A percentile compares a stretch with the other conserved stretches of the same genome.
Conservation (phyloP, 2,113 vertebrate species). For the Alexandromys fortis region DNA sequence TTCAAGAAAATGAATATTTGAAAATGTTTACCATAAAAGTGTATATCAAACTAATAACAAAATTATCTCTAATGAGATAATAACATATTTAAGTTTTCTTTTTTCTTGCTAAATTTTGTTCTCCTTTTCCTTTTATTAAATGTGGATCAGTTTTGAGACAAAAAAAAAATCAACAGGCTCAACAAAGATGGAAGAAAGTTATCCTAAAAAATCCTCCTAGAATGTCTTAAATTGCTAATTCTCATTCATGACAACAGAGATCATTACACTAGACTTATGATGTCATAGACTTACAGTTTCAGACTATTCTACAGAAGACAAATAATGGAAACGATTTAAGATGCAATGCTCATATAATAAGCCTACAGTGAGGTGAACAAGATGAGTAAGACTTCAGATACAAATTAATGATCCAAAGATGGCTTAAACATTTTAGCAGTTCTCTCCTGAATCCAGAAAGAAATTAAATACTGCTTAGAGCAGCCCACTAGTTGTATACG, state of each 20-base stretch:
- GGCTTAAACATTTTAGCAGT: background rate
- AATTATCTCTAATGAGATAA: background rate
- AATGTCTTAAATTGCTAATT: background rate
- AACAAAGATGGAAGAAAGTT: conserved; percentile 5
- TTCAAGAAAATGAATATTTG: conserved; percentile 37
- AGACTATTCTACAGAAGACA: background rate
- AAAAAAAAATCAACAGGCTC: conserved; percentile 5
- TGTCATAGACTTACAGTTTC: background rate
- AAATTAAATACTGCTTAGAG: conserved; percentile 23
- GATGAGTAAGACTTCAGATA: background rate
- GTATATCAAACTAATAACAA: background rate
- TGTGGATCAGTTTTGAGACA: background rate
- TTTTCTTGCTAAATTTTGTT: conserved; percentile 35
- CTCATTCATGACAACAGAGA: background rate
- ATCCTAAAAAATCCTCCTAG: conserved; percentile 17
- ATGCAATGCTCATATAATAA: background rate
- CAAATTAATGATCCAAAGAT: background rate
- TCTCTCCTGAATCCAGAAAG: background rate
- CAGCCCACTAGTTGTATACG: background rate
- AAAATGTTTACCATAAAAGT: conserved; percentile 36
- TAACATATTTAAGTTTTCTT: conserved; percentile 7
- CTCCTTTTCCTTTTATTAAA: conserved; percentile 7
- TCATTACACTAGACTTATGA: conserved; percentile 16
- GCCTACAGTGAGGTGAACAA: background rate
- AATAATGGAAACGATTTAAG: background rate